Base-by-base conservation (phyloP, 2,888 invertebrate genomes). In the Eugnorisma glareosa region DNA sequence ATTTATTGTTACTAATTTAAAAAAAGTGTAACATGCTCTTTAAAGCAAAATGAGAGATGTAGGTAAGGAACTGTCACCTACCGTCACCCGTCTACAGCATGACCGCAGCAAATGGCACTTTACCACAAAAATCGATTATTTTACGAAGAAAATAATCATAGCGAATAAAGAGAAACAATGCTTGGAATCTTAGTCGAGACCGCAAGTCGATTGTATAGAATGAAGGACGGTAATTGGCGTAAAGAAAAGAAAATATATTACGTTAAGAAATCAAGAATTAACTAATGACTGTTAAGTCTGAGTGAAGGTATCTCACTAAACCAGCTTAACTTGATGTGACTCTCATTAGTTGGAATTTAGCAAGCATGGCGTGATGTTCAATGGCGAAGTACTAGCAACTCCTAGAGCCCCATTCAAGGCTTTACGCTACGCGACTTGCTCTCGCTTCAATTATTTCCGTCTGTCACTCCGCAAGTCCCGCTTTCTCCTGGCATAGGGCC, bases 171-270 rank as follows among this genome's bases (percentile, higher is more conserved):
- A 43, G 24, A 63, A 61, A 48, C 10, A 77, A 64, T 11, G 37
- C 4, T 45, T 4, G 24, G 31, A 76, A 66, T 59, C 31, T 10
- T 13, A 57, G 8, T n/a, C n/a, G 7, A 72, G n/a, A 67, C 61
- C 61, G 2, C 59, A 67, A 64, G 28, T 37, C 31, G 43, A 54
- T 35, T 37, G 51, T 68, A n/a, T 31, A 61, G n/a, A 54, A 69
- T n/a, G 15, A 71, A 76, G 21, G 72, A 66, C 35, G 61, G 51
- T 82, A 67, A 73, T 82, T 61, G 68, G 40, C 51, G 31, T 45
- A 35, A 73, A 73, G 40, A 67, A 24, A n/a, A 61, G 24, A n/a
- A 15, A n/a, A 37, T 37, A 63, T 15, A 40, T 40, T 11, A 13
- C 40, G 2, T 37, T 37, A n/a, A 15, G 64, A 64, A n/a, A 64